Conservation (phyloP, 2,113 vertebrate species). For the Corythoichthys haematopterus region DNA sequence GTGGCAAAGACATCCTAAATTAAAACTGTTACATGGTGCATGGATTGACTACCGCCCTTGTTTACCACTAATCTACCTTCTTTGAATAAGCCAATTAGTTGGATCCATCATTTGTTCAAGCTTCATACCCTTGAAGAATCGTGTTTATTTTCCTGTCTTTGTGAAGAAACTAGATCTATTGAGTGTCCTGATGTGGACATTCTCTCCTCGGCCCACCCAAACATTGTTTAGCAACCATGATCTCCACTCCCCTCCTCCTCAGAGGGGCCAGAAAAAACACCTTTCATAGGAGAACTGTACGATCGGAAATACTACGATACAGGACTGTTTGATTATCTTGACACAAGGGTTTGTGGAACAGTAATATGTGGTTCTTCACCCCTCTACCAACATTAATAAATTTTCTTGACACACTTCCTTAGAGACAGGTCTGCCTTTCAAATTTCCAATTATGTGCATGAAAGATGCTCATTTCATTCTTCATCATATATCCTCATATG, state of each 20-base stretch:
- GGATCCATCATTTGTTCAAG: not conserved
- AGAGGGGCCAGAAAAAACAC: slow-evolving; percentile 6
- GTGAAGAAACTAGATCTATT: not conserved
- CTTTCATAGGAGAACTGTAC: not conserved
- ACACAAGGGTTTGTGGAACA: not conserved
- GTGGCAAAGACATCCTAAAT: slow-evolving; percentile 11
- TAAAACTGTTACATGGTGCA: slow-evolving; percentile 34
- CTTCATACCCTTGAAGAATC: not conserved
- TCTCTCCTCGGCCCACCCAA: slow-evolving; percentile 11
- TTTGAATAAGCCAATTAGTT: slow-evolving; percentile 7
- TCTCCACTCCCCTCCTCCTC: not conserved
- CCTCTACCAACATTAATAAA: not conserved
- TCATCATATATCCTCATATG: slow-evolving; percentile 25
- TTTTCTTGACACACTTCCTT: not conserved
- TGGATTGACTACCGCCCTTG: slow-evolving; percentile 5
- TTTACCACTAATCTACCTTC: slow-evolving; percentile 2
- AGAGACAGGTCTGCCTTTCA: not conserved
- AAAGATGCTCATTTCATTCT: not conserved
- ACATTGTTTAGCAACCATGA: not conserved
- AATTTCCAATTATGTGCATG: not conserved
- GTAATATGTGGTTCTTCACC: not conserved
- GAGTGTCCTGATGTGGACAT: not conserved
- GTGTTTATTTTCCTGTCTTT: slow-evolving; percentile 10
- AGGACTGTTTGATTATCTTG: not conserved
- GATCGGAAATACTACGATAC: not conserved